Percentiles rank a stretch among this genome's conserved stretches.
Conservation (phyloP, 2,888 invertebrate species). For the Hirtodrosophila duncani region DNA sequence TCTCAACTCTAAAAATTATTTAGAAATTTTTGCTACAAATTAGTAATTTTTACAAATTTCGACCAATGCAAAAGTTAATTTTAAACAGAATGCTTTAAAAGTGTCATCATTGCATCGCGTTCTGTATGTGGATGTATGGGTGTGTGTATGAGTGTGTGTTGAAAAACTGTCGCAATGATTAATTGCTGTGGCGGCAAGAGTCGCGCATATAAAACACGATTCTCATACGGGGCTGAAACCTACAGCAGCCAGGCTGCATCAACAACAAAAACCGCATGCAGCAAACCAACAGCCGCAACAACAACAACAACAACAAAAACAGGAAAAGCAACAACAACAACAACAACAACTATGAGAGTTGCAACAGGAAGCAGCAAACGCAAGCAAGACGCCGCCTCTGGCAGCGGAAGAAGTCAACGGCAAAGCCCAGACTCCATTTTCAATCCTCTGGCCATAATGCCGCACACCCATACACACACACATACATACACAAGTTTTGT, state of each 20-base stretch:
- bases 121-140: background rate
- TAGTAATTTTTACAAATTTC: too few species aligned
- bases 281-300: background rate
- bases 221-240: slow-evolving; percentile 7
- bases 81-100: too few species aligned
- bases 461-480: slow-evolving; percentile 8
- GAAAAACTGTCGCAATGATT: slow-evolving; percentile 72
- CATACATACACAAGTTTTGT: slow-evolving; percentile 74
- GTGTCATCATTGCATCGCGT: slow-evolving; percentile 13
- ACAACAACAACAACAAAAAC: slow-evolving; percentile 38
- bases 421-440: slow-evolving; percentile 38
- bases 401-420: slow-evolving; percentile 76
- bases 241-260: slow-evolving; percentile 17
- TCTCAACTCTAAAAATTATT: too few species aligned
- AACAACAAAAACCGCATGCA: slow-evolving; percentile 37
- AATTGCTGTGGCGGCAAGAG: slow-evolving; percentile 69
- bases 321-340: slow-evolving; percentile 27
- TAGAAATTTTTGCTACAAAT: too few species aligned
- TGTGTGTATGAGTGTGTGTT: slow-evolving; percentile 18
- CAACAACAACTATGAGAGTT: slow-evolving; percentile 37
- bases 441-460: slow-evolving; percentile 24
- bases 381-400: slow-evolving; percentile 71
- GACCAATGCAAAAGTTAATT: too few species aligned
- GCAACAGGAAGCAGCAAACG: slow-evolving; percentile 68
- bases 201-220: slow-evolving; percentile 68